Percentiles rank a stretch among this genome's conserved stretches.
These are phyloP conservation scores for Drosophila borealis DNA, from an alignment of 2,888 invertebrate species.

Conservation along the genomic window DNA sequence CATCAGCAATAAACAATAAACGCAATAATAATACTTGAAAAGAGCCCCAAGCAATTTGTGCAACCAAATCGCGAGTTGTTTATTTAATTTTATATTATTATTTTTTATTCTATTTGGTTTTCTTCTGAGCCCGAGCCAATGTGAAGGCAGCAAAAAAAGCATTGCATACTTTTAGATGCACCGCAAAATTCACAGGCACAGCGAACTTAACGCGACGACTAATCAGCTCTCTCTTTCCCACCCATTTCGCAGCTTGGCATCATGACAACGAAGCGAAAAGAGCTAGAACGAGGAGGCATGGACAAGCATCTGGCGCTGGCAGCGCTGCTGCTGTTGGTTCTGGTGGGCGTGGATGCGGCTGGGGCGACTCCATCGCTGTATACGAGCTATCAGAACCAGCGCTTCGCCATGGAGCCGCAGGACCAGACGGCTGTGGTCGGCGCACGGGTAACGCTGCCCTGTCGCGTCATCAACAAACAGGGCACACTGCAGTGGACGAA, in stretches of 20 bases:
- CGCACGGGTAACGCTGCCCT: slow-evolving; percentile 94
- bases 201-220: slow-evolving; percentile 1
- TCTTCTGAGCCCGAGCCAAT: background rate
- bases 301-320: background rate
- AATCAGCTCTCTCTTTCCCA: slow-evolving; percentile 1
- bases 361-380: slow-evolving; percentile 65
- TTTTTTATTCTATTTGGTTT: background rate
- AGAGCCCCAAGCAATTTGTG: slow-evolving; percentile 32
- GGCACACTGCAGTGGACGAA: slow-evolving; percentile 98
- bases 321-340: slow-evolving; percentile 8
- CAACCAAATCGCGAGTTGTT: slow-evolving; percentile 22
- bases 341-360: slow-evolving; percentile 19
- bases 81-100: background rate
- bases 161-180: slow-evolving; percentile 34
- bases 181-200: background rate
- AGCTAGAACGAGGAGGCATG: background rate
- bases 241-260: slow-evolving; percentile 14
- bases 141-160: background rate
- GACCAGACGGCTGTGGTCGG: slow-evolving; percentile 96
- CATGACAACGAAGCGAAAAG: slow-evolving; percentile 48
- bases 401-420: slow-evolving; percentile 96
- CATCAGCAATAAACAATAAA: slow-evolving; percentile 54
- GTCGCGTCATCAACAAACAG: slow-evolving; percentile 94
- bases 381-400: slow-evolving; percentile 87
- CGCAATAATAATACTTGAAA: slow-evolving; percentile 45